These are phyloP conservation scores for Toxotes jaculatrix DNA, from an alignment of 2,113 vertebrate genomes.

Conservation along the genomic window DNA sequence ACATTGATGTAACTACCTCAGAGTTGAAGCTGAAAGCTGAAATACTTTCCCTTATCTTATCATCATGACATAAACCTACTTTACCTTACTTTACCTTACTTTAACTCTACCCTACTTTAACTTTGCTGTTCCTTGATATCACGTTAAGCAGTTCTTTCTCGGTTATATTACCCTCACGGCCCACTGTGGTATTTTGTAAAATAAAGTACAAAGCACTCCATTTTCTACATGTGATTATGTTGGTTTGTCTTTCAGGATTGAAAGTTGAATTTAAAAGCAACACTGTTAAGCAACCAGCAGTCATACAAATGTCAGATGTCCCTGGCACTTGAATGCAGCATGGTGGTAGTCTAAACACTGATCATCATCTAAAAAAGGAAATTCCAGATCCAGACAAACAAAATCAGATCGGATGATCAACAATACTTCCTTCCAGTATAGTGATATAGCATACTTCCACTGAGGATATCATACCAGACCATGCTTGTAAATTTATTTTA, in stretches of 20 bases:
- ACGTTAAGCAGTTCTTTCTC: background rate
- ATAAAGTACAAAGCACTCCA: background rate
- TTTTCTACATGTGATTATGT: background rate
- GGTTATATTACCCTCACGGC: background rate
- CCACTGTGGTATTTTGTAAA: background rate
- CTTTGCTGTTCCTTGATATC: background rate
- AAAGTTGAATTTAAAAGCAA: background rate
- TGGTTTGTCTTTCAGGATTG: background rate
- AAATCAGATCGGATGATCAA: background rate
- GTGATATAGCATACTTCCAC: background rate
- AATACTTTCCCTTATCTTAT: slow-evolving; percentile 10
- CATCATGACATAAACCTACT: no score
- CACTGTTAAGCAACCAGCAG: background rate
- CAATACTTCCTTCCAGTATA: background rate
- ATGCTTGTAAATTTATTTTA: background rate
- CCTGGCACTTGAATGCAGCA: background rate
- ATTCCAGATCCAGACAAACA: background rate
- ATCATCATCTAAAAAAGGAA: background rate
- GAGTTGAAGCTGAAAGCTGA: background rate
- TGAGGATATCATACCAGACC: background rate
- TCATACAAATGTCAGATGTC: background rate
- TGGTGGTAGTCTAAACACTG: background rate
- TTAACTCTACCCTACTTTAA: background rate
- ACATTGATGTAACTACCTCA: slow-evolving; percentile 18
- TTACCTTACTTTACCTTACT: no score